Conservation (phyloP, 2,888 invertebrate species). For the Cryptocheilus praepositus region DNA sequence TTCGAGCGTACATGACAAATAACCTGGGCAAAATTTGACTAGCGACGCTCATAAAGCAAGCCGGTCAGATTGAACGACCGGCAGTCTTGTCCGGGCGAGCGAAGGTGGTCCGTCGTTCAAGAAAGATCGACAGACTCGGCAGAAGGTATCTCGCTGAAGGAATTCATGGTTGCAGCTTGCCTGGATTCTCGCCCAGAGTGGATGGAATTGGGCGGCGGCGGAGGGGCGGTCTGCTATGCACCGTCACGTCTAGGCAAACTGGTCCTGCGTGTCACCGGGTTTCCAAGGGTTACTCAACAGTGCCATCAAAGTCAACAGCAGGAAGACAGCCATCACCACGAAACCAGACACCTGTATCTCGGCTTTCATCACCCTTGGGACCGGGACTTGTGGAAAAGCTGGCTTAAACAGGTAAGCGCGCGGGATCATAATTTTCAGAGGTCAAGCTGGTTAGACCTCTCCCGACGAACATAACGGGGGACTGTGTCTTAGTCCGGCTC, state of each 20-base stretch:
- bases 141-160: conserved; percentile 8
- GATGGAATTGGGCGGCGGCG: conserved; percentile 69
- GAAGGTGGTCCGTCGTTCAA: conserved; percentile 1
- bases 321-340: conserved; percentile 57
- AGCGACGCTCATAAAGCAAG: no score
- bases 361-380: conserved; percentile 82
- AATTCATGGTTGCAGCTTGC: conserved; percentile 55
- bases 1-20: no score
- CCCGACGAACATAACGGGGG: no score
- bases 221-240: conserved; percentile 70
- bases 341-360: conserved; percentile 78
- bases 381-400: conserved; percentile 81
- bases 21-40: no score
- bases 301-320: conserved; percentile 51
- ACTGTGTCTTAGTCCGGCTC: no score
- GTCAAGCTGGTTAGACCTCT: no score
- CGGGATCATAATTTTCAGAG: no score
- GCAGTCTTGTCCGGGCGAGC: no score
- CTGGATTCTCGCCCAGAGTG: conserved; percentile 69
- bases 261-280: conserved; percentile 74
- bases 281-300: conserved; percentile 65
- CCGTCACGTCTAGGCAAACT: conserved; percentile 73
- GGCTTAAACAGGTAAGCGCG: conserved; percentile 79
- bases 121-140: background rate
- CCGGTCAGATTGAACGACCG: no score